Base-by-base conservation (phyloP, 2,797 vertebrate genomes). In the Chelonia mydas region DNA sequence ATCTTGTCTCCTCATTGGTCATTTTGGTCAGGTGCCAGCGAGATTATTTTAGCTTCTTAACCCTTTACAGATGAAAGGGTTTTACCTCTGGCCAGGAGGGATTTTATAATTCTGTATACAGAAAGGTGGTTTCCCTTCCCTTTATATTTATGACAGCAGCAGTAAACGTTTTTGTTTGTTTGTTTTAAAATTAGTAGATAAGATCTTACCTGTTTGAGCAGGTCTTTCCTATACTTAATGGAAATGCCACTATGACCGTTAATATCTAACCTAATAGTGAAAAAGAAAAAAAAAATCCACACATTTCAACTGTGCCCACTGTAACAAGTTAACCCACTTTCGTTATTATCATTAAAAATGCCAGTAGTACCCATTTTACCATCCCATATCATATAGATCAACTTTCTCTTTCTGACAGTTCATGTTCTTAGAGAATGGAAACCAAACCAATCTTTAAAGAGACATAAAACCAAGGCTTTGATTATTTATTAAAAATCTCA, bases 391-490 rank as follows among this genome's bases (percentile, higher is more conserved):
- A 51, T 13, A 87, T 2, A 84, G 17, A 47, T 0, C 0, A 3
- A 59, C 85, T 79, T 7, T 72, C 85, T 7, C 3, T 91, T 89
- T 85, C 23, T 2, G 1, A 57, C 77, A 16, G 15, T 31, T 89
- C 57, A 82, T 41, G n/a, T 57, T 53, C 65, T 65, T 25, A 80
- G 12, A 16, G 57, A 90, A 7, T 23, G 23, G 53, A 81, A 74
- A 74, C 15, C 37, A 74, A 41, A 11, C 23, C 19, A 74, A 74
- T 45, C 37, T 74, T 12, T 41, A 74, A 17, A 5, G 45, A 79
- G 11, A 1, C 1, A 15, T 12, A 3, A 7, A 33, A 45, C 31
- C 31, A 86, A 59, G 27, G 33, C 3, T 4, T 2, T 33, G 25
- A 6, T 2, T 11, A 21, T 1, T 78, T 84, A 86, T n/a, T 59